Base-by-base conservation (phyloP, 2,888 invertebrate genomes). In the Dichetophora obliterata region DNA sequence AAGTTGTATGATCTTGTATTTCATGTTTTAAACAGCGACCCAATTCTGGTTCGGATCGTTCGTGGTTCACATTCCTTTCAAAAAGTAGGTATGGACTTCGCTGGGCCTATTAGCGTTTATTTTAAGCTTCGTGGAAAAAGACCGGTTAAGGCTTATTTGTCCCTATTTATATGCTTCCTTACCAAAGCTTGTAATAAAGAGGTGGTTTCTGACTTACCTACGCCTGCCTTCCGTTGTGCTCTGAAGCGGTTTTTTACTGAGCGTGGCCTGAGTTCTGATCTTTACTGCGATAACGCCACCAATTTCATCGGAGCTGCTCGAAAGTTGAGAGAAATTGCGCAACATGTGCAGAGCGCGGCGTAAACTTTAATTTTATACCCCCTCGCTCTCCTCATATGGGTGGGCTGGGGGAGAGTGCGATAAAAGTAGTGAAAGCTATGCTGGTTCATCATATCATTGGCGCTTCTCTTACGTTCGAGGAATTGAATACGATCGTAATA, bases 121-220 rank as follows among this genome's bases (percentile, higher is more conserved):
- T 66, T 65, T 14, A 72, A 74, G 6, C 5, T 65, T 11, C 37
- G 75, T 52, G 77, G 77, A 14, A 52, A 52, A 37, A 37, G 65
- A 9, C 76, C 71, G 5, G 34, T 57, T 16, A 80, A 80, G 63
- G 68, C 75, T 0, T 81, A 77, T 70, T 57, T 79, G 6, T 77
- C 72, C 11, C 50, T 77, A 5, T 80, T 79, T 22, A 72, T 76
- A 5, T 79, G 73, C 31, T 31, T 31, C 31, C 31, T 31, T 31
- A 31, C 31, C 31, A 31, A 31, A 31, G 31, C 48, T 77, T 79
- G 5, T 11, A 68, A 2, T 76, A 75, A 0, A 79, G 79, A 73
- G 79, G 79, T 2, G 61, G 80, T 8, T 80, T 31, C 31, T 80
- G 16, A 9, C 81, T 0, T 80, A 81, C 74, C 27, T 31, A 34